phyloP scores from a whole-genome alignment of 1,140 invertebrate species.

The Monochamus saltuarius region DNA sequence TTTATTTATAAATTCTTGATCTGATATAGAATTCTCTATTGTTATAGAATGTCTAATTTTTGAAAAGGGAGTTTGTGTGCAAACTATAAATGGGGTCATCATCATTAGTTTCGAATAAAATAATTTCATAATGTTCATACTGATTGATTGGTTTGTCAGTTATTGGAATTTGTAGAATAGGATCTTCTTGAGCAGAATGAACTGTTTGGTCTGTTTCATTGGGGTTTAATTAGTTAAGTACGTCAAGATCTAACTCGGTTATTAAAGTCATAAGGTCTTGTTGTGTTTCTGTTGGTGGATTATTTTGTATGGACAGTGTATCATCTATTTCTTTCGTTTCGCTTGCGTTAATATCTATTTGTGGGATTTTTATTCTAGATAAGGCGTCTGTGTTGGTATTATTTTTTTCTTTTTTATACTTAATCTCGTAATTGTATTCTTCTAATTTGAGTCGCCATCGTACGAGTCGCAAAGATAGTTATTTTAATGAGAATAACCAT shows the following conservation, averaged over 20 bases:
- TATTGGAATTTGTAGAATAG: conserved; percentile 22
- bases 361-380: conserved; percentile 29
- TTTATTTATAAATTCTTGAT: too few relatives aligned
- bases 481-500: conserved; percentile 52
- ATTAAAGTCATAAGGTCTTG: neutral
- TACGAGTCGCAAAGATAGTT: conserved; percentile 48
- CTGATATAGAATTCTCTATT: too few relatives aligned
- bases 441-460: conserved; percentile 44
- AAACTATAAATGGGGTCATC: neutral
- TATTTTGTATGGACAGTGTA: conserved; percentile 9
- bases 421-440: conserved; percentile 20
- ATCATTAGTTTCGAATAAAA: neutral
- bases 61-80: too few relatives aligned
- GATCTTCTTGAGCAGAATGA: conserved; percentile 18
- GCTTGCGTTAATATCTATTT: conserved; percentile 8
- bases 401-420: conserved; percentile 47
- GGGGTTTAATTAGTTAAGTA: conserved; percentile 12
- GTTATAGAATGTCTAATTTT: too few relatives aligned
- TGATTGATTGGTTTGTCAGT: conserved; percentile 11
- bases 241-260: conserved; percentile 8
- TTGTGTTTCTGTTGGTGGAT: conserved; percentile 8
- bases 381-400: conserved; percentile 50
- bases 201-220: conserved; percentile 20
- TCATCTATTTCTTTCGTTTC: conserved; percentile 13
- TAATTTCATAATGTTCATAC: neutral